Evolutionary conservation across 1,140 invertebrate genomes (phyloP).

Genomic region (Drosophila micromelanica): DNA sequence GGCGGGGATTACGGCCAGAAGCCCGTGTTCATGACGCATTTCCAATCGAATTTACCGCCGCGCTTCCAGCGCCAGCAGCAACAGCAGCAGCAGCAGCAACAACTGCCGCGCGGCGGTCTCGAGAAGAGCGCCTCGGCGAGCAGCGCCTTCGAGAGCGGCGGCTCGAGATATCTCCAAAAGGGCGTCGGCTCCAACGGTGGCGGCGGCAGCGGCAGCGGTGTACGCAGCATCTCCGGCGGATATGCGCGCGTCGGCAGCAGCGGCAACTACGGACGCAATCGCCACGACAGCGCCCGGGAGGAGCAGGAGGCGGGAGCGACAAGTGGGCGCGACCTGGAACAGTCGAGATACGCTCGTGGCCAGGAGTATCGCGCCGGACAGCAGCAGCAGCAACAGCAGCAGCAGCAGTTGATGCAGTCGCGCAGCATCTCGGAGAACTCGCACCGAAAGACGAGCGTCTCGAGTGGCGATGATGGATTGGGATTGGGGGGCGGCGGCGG

Average conservation of each 20-base stretch:
- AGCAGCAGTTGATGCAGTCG: conserved; percentile 62
- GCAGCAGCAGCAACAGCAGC: conserved; percentile 27
- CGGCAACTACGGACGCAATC: conserved; percentile 67
- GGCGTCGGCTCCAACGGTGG: conserved; percentile 14
- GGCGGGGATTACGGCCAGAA: conserved; percentile 66
- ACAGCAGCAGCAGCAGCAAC: conserved; percentile 56
- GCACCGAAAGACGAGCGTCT: conserved; percentile 82
- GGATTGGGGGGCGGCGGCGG: conserved; percentile 24
- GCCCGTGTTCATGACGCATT: conserved; percentile 88
- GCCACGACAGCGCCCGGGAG: conserved; percentile 75
- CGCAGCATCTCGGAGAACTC: conserved; percentile 84
- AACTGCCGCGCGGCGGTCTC: conserved; percentile 65
- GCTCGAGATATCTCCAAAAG: conserved; percentile 78
- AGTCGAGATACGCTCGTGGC: conserved; percentile 50
- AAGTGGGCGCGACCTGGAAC: conserved; percentile 32
- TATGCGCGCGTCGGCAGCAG: conserved; percentile 51
- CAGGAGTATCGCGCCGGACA: conserved; percentile 65
- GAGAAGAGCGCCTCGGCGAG: conserved; percentile 84
- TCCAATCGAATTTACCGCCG: conserved; percentile 92
- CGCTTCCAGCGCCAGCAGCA: conserved; percentile 92
- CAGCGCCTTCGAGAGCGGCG: conserved; percentile 85
- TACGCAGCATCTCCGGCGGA: conserved; percentile 64
- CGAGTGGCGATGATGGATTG: conserved; percentile 73
- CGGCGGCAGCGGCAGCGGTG: conserved; percentile 36
- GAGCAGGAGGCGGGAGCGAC: conserved; percentile 61